Base-by-base conservation (phyloP, 2,797 vertebrate species). In the Ctenosaura bakeri region DNA sequence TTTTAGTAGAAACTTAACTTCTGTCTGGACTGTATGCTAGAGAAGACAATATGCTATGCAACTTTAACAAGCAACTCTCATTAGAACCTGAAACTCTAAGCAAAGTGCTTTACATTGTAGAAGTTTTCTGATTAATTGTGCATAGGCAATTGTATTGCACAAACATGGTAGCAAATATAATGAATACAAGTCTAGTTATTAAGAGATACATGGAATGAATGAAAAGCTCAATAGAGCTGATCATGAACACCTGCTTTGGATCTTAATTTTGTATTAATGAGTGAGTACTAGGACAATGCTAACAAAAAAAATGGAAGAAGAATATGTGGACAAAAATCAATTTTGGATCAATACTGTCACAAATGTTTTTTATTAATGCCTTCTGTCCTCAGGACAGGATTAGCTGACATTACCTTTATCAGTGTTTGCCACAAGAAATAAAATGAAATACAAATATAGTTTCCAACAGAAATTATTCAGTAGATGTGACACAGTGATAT, bases 291-390 rank as follows among this genome's bases (percentile, higher is more conserved):
- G 95, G 93, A 95, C 96, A 96, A 96, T 93, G 93, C 92, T 96
- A 95, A 94, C 95, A 64, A 64, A 93, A 94, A 73, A 87, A 29
- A 42, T 86, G 22, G 35, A 69, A 52, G 62, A 59, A 81, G 50
- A 87, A 87, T 87, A 86, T 18, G 18, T 46, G 26, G 62, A 71
- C 10, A 4, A 90, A 95, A 96, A 97, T 97, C 97, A 97, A 97
- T 97, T 96, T 81, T 95, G 96, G 96, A 97, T 98, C 97, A 97
- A 97, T 98, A 97, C 76, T 96, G 95, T 95, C 96, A 96, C 97
- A 96, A 94, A 95, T 93, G 96, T 92, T 94, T 89, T 91, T 93
- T 96, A 91, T 83, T 81, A 91, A 16, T 94, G 95, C 97, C 97
- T 96, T 97, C 97, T 98, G 97, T 97, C 96, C 95, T 91, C 88